phyloP scores from a whole-genome alignment of 2,797 vertebrate genomes.

The Taeniopygia guttata region DNA sequence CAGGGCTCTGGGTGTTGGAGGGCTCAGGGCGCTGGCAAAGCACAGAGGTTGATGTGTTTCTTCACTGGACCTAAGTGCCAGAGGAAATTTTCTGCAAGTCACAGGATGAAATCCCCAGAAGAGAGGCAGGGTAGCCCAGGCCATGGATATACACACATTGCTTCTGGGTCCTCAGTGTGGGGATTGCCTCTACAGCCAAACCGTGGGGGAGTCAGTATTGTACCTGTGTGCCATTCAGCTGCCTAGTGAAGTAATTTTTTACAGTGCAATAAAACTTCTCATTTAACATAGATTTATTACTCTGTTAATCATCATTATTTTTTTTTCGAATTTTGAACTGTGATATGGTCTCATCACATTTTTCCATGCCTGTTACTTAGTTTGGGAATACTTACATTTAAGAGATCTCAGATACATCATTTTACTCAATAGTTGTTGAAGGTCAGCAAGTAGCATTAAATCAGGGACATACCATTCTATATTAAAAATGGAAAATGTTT shows the following conservation, averaged over 20 bases:
- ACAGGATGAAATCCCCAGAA: background rate
- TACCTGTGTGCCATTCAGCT: background rate
- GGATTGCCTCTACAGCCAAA: background rate
- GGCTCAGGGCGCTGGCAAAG: background rate
- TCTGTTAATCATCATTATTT: background rate
- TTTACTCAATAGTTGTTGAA: background rate
- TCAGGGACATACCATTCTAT: background rate
- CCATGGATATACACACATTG: accelerated
- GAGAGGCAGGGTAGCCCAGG: background rate
- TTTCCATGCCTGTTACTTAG: background rate
- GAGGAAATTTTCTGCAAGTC: background rate
- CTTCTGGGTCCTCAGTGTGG: accelerated
- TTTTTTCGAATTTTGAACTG: background rate
- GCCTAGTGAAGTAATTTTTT: background rate
- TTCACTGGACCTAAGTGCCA: background rate
- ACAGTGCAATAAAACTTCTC: background rate
- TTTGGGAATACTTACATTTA: background rate
- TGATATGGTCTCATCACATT: background rate
- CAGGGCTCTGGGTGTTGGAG: background rate
- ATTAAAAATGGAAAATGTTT: background rate
- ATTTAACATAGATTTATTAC: background rate
- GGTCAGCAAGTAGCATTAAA: background rate
- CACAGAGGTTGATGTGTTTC: background rate
- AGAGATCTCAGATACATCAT: background rate
- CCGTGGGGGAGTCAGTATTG: accelerated